phyloP scores from a whole-genome alignment of 2,888 invertebrate genomes.

The Noctua comes region DNA sequence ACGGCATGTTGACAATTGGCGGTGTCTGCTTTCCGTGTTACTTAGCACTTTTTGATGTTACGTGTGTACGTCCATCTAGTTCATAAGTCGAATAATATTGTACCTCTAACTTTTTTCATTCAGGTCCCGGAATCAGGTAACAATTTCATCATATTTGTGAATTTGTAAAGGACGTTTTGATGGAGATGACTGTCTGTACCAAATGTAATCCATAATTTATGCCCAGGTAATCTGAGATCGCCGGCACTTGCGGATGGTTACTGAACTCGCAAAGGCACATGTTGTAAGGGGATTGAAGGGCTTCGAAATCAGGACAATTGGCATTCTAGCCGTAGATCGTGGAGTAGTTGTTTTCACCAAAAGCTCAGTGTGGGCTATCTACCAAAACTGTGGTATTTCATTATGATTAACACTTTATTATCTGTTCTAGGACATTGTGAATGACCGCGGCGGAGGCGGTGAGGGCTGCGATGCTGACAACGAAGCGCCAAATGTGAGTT shows the following conservation, averaged over 20 bases:
- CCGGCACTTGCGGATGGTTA: constrained; percentile 16
- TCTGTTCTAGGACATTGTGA: constrained; percentile 83
- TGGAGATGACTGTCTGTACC: not conserved
- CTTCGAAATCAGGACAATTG: not conserved
- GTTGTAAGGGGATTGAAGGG: not conserved
- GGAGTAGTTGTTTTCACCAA: not conserved
- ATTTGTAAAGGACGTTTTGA: not conserved
- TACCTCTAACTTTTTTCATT: not conserved
- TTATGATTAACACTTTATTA: constrained; percentile 11
- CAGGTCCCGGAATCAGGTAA: constrained; percentile 26
- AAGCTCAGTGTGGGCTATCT: not conserved
- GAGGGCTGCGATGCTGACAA: constrained; percentile 81
- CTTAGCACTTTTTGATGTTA: constrained; percentile 22
- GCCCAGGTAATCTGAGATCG: not conserved
- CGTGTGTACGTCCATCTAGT: constrained; percentile 10
- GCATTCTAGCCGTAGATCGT: not conserved
- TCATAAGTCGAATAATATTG: constrained; percentile 16
- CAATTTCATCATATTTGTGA: constrained; percentile 1
- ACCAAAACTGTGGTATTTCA: not conserved
- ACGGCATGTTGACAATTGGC: constrained; percentile 22
- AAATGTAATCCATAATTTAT: constrained; percentile 22
- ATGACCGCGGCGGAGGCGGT: constrained; percentile 86
- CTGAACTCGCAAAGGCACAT: not conserved
- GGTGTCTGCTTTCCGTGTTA: constrained; percentile 45
- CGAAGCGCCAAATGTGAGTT: constrained; percentile 80